These are phyloP conservation scores for Ctenochaetus hawaiiensis DNA, from an alignment of 2,797 vertebrate genomes.

Conservation along the genomic window DNA sequence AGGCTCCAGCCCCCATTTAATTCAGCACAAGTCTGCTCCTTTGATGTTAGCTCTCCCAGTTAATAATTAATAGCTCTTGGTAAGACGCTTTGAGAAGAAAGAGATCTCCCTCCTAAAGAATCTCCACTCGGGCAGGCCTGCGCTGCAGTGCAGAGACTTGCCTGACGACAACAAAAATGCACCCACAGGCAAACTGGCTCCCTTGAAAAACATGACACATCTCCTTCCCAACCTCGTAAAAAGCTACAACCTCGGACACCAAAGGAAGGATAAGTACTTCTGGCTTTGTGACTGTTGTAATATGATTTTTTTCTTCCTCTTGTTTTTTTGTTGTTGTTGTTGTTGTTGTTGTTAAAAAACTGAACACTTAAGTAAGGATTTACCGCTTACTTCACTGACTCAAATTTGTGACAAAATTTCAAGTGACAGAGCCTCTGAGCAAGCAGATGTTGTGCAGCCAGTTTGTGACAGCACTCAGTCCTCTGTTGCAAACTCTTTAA, in stretches of 20 bases:
- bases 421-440: slow-evolving; percentile 28
- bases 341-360: slow-evolving; percentile 16
- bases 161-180: slow-evolving; percentile 83
- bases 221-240: slow-evolving; percentile 30
- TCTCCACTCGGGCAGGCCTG: slow-evolving; percentile 76
- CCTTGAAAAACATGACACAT: slow-evolving; percentile 64
- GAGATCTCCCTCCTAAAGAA: slow-evolving; percentile 79
- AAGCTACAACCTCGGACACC: slow-evolving; percentile 49
- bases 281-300: slow-evolving; percentile 1
- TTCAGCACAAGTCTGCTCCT: slow-evolving; percentile 80
- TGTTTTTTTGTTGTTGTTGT: not conserved
- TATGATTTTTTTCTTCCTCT: not conserved
- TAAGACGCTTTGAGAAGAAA: slow-evolving; percentile 79
- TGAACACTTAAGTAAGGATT: slow-evolving; percentile 9
- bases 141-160: slow-evolving; percentile 81
- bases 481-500: slow-evolving; percentile 12
- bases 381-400: slow-evolving; percentile 8
- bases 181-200: slow-evolving; percentile 78
- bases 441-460: slow-evolving; percentile 14
- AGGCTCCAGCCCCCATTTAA: slow-evolving; percentile 74
- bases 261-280: slow-evolving; percentile 35
- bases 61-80: slow-evolving; percentile 84
- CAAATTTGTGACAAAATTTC: slow-evolving; percentile 7
- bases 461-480: slow-evolving; percentile 15
- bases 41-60: slow-evolving; percentile 87